These are phyloP conservation scores for Rallus crepitans DNA, from an alignment of 2,797 vertebrate species.

Conservation along the genomic window DNA sequence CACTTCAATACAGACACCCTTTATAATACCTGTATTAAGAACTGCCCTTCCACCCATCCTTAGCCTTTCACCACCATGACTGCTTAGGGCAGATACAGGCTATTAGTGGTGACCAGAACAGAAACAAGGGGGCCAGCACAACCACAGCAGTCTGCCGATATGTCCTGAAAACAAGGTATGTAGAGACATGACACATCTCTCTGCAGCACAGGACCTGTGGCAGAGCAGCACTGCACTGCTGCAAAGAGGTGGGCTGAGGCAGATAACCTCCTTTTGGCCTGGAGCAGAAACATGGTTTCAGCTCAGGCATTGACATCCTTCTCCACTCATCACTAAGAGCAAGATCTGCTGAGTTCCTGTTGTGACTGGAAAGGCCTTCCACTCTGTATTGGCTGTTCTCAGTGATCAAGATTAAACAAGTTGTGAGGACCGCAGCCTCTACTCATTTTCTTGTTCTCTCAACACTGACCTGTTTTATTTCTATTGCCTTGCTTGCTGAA, in stretches of 20 bases:
- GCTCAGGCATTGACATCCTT: background rate
- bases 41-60: background rate
- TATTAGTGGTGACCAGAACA: background rate
- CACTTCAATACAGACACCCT: background rate
- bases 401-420: background rate
- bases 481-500: background rate
- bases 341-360: background rate
- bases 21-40: background rate
- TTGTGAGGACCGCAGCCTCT: background rate
- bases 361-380: background rate
- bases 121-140: background rate
- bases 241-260: too few species aligned
- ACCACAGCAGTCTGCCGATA: background rate
- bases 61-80: background rate
- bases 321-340: background rate
- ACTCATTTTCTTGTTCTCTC: background rate
- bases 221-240: fast-evolving
- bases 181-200: fast-evolving
- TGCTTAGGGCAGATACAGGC: background rate
- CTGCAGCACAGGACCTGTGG: background rate
- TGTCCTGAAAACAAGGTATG: background rate
- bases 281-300: background rate
- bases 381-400: background rate
- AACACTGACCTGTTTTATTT: background rate
- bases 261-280: fast-evolving